Percentiles rank a stretch among this genome's conserved stretches.
Conservation (phyloP, 2,888 invertebrate genomes). For the Strigamia transsilvanica region DNA sequence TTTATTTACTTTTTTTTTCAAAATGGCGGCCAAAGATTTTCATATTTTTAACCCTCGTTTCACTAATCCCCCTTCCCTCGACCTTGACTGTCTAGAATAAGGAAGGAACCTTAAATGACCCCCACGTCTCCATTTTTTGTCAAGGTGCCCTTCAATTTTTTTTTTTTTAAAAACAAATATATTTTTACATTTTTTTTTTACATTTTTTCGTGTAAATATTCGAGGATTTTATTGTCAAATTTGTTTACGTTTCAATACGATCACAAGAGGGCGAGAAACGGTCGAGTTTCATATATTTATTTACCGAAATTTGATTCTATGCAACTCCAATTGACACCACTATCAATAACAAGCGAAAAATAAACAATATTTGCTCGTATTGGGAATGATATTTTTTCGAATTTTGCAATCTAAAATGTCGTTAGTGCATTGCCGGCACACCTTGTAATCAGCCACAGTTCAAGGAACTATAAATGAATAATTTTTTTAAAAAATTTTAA, state of each 20-base stretch:
- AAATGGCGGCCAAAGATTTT: background rate
- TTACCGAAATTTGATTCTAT: background rate
- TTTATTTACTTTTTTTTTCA: too few relatives aligned
- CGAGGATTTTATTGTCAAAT: background rate
- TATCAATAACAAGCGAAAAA: too few relatives aligned
- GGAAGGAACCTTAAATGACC: constrained; percentile 27
- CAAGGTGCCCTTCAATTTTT: constrained; percentile 20
- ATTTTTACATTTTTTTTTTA: too few relatives aligned
- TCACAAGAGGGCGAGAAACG: background rate
- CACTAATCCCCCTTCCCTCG: background rate
- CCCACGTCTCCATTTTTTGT: background rate
- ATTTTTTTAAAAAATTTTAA: background rate
- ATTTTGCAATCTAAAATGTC: background rate
- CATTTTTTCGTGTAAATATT: too few relatives aligned
- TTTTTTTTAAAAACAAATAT: background rate
- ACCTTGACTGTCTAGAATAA: constrained; percentile 36
- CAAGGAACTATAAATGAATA: constrained; percentile 5
- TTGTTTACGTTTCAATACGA: background rate
- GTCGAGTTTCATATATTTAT: background rate
- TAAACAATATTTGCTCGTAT: too few relatives aligned
- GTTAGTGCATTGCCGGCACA: background rate
- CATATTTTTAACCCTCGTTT: background rate
- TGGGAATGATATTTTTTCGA: too few relatives aligned
- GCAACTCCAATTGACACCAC: background rate
- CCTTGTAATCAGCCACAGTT: background rate